Base-by-base conservation (phyloP, 2,888 invertebrate species). In the Baccha elongata region DNA sequence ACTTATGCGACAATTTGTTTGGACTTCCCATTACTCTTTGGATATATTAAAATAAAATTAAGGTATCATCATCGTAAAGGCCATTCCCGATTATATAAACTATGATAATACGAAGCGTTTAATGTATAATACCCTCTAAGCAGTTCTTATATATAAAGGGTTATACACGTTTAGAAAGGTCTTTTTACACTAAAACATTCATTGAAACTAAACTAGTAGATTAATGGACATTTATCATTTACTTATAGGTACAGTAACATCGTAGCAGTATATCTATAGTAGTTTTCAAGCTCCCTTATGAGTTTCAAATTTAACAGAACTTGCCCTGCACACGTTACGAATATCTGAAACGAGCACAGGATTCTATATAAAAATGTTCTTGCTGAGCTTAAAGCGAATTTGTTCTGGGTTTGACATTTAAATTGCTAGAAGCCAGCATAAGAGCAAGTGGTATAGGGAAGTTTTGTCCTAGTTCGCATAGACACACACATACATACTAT, bases 91-190 rank as follows among this genome's bases (percentile, higher is more conserved):
- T 65, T 69, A 81, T n/a, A n/a, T 32, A 71, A 60, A 48, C 65
- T 37, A 76, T 62, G 65, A 48, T 60, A 21, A 53, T 71, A 42
- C 53, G 65, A 67, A 67, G 35, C 76, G 60, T 76, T 71, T 76
- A 81, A 76, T 26, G 46, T 40, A 26, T n/a, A n/a, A n/a, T n/a
- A 67, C 76, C 58, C 64, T 19, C 60, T 26, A 17, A 48, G 58
- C 64, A 60, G 50, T 19, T 17, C 58, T 60, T 60, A 15, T 32
- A 52, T 32, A n/a, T 67, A 71, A 71, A 72, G n/a, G 67, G 42
- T 67, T 53, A 67, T 50, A 60, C 53, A 58, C 62, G 60, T 81
- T 76, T 81, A 81, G 71, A 76, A 76, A 76, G 76, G 81, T 81
- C 60, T 72, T 19, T 40, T 8, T 32, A 5, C 46, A 44, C 50